Conservation (phyloP, 2,113 vertebrate species). For the Ivindomyrus marchei region DNA sequence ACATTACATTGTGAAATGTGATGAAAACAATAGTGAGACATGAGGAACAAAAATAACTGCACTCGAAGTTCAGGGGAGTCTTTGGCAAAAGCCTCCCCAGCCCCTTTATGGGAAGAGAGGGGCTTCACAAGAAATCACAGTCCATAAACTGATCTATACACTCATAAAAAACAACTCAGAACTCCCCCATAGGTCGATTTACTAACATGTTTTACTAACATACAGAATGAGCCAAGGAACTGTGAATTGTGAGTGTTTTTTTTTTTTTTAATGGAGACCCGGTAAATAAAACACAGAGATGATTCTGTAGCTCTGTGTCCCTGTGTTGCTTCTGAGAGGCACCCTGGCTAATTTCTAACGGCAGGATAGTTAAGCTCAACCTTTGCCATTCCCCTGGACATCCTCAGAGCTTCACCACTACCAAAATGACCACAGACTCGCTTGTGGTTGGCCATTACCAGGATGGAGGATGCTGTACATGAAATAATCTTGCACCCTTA, state of each 20-base stretch:
- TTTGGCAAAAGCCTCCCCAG: neutral
- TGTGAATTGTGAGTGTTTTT: neutral
- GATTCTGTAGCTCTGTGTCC: neutral
- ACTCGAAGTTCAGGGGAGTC: neutral
- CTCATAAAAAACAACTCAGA: neutral
- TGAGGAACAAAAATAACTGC: neutral
- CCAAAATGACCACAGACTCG: neutral
- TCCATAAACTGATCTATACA: neutral
- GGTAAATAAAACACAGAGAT: neutral
- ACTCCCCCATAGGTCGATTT: neutral
- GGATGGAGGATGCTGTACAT: neutral
- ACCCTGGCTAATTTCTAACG: neutral
- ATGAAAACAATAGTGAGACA: constrained; percentile 28
- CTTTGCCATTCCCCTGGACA: neutral
- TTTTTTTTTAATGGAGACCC: neutral
- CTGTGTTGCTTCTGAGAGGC: neutral
- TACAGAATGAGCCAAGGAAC: neutral
- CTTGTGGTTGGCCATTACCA: neutral
- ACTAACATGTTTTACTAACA: neutral
- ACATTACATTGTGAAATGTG: constrained; percentile 66
- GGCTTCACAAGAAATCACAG: neutral
- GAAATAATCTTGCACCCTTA: neutral
- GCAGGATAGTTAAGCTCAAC: neutral
- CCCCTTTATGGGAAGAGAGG: neutral
- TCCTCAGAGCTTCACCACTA: neutral